Conservation (phyloP, 2,888 invertebrate species). For the Heteromyza rotundicornis region DNA sequence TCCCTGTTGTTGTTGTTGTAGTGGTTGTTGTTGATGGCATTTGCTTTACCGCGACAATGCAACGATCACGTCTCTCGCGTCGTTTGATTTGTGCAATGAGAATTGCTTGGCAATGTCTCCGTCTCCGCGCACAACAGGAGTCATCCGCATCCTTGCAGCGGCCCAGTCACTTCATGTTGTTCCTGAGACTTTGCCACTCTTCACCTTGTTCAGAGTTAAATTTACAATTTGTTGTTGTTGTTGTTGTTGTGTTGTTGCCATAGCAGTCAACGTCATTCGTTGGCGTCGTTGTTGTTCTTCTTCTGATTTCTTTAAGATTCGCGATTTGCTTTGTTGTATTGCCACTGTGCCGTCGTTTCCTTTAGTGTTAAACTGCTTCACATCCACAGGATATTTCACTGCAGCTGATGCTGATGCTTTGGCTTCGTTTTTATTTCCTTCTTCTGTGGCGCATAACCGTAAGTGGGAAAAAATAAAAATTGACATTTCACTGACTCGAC, state of each 20-base stretch:
- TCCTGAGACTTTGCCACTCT: not conserved
- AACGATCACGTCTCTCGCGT: slow-evolving; percentile 29
- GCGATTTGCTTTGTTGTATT: not conserved
- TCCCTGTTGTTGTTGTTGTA: not conserved
- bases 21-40: no score
- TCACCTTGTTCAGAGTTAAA: no score
- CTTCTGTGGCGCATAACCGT: not conserved
- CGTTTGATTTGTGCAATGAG: slow-evolving; percentile 52
- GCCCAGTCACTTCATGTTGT: slow-evolving; percentile 42
- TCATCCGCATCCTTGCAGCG: slow-evolving; percentile 32
- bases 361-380: not conserved
- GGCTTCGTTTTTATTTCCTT: no score
- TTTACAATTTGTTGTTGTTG: slow-evolving; percentile 2
- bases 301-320: not conserved
- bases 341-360: not conserved
- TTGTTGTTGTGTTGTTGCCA: not conserved
- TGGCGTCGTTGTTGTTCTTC: not conserved
- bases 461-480: not conserved
- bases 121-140: not conserved
- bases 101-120: slow-evolving; percentile 39
- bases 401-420: slow-evolving; percentile 3
- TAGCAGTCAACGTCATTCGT: no score
- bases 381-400: not conserved
- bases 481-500: slow-evolving; percentile 4
- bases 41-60: not conserved